Percentiles rank a stretch among this genome's conserved stretches.
phyloP scores from a whole-genome alignment of 2,888 invertebrate genomes.

The Bhutanitis thaidina region DNA sequence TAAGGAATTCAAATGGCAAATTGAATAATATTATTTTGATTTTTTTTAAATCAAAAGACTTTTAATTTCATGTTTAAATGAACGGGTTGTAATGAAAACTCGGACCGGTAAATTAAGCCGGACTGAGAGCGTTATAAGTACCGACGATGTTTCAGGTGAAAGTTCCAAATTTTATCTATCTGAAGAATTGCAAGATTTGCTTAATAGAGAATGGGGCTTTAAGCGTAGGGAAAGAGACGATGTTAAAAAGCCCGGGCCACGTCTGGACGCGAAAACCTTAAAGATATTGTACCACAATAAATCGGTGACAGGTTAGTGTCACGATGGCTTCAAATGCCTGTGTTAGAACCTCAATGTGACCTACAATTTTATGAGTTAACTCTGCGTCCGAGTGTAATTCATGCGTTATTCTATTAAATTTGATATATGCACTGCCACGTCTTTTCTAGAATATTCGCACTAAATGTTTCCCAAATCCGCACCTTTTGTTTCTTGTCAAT shows the following conservation, averaged over 20 bases:
- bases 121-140: conserved; percentile 55
- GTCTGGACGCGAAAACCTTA: conserved; percentile 83
- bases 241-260: conserved; percentile 97
- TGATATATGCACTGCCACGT: conserved; percentile 56
- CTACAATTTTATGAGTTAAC: conserved; percentile 40
- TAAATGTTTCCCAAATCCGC: conserved; percentile 64
- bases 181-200: conserved; percentile 79
- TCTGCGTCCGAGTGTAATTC: conserved; percentile 37
- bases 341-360: conserved; percentile 61
- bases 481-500: conserved; percentile 51
- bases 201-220: conserved; percentile 87
- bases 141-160: conserved; percentile 77
- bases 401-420: conserved; percentile 42
- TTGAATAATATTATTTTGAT: not conserved
- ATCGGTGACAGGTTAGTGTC: conserved; percentile 78
- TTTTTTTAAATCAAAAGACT: not conserved
- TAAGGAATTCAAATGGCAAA: not conserved
- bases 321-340: conserved; percentile 60
- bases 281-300: conserved; percentile 73
- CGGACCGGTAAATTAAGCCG: conserved; percentile 39
- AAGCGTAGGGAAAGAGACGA: conserved; percentile 93
- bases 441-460: conserved; percentile 58
- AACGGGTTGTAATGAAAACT: conserved; percentile 17
- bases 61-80: conserved; percentile 3
- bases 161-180: conserved; percentile 66